These are phyloP conservation scores for Microtus oregoni DNA, from an alignment of 2,113 vertebrate species.

Conservation along the genomic window DNA sequence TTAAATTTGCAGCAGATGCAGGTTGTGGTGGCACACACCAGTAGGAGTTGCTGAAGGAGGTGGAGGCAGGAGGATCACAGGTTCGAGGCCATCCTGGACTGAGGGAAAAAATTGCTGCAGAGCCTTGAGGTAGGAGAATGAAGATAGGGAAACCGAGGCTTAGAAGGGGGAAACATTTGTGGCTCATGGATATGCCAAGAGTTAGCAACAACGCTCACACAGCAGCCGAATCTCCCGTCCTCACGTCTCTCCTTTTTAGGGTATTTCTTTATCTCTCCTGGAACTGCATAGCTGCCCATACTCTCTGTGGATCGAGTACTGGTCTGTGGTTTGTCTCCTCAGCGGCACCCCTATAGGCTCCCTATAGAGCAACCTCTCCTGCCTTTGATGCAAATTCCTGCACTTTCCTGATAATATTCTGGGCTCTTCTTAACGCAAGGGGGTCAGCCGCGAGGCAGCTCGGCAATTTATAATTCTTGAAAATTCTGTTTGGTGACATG, in stretches of 20 bases:
- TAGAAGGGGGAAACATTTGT: background rate
- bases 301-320: background rate
- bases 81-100: no score
- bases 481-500: constrained; percentile 83
- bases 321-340: background rate
- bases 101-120: background rate
- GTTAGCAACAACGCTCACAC: background rate
- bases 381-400: constrained; percentile 75
- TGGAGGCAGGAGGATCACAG: no score
- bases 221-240: accelerated
- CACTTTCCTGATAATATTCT: constrained; percentile 68
- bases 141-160: constrained; percentile 9
- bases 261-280: background rate
- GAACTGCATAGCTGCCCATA: background rate
- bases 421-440: constrained; percentile 79
- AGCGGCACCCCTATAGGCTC: background rate
- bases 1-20: background rate
- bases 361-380: constrained; percentile 37
- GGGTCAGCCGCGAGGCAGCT: constrained; percentile 80
- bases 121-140: background rate
- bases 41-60: no score
- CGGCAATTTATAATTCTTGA: constrained; percentile 82
- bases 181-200: background rate
- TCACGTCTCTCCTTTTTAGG: background rate
- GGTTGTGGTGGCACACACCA: no score